These are phyloP conservation scores for Ennomos quercinarius DNA, from an alignment of 2,888 invertebrate genomes.

Conservation along the genomic window DNA sequence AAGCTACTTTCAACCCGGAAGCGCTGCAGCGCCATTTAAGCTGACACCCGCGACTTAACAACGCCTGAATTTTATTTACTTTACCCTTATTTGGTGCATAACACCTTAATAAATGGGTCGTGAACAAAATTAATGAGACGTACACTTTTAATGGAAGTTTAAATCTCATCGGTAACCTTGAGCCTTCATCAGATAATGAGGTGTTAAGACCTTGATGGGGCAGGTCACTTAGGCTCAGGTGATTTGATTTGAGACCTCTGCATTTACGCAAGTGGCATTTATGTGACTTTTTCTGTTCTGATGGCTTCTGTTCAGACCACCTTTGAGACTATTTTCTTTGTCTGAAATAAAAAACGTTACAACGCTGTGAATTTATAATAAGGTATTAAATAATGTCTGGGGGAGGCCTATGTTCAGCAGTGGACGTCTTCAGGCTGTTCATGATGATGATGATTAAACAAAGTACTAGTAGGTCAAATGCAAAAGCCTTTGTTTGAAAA, in stretches of 20 bases:
- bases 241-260: constrained; percentile 26
- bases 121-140: constrained; percentile 36
- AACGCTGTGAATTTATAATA: neutral
- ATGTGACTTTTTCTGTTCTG: constrained; percentile 15
- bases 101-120: constrained; percentile 41
- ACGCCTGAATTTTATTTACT: constrained; percentile 50
- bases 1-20: constrained; percentile 81
- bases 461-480: too few relatives aligned
- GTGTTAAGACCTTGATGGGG: constrained; percentile 31
- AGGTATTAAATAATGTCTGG: too few relatives aligned
- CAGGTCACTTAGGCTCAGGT: constrained; percentile 26
- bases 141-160: constrained; percentile 41
- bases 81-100: constrained; percentile 55
- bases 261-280: constrained; percentile 27
- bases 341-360: neutral
- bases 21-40: constrained; percentile 52
- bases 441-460: too few relatives aligned
- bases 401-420: too few relatives aligned
- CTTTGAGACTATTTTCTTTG: constrained; percentile 8
- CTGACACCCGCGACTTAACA: constrained; percentile 35
- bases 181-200: constrained; percentile 35
- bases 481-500: too few relatives aligned
- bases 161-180: constrained; percentile 35
- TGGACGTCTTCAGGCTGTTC: too few relatives aligned
- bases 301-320: constrained; percentile 13